phyloP scores from a whole-genome alignment of 2,888 invertebrate genomes.

The Hermaeophaga mercurialis region DNA sequence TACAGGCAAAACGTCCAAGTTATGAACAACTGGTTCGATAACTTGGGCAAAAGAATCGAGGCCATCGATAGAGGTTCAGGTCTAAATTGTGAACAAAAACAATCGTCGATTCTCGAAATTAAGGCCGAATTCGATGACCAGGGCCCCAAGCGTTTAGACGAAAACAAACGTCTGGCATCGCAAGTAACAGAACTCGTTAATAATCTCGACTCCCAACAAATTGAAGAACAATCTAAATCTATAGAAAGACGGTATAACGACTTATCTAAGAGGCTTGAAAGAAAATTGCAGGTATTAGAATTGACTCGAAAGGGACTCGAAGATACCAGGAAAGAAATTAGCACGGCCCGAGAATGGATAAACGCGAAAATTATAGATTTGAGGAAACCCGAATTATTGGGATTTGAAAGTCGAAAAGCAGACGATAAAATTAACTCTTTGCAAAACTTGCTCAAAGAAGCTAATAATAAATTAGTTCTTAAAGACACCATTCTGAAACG shows the following conservation, averaged over 20 bases:
- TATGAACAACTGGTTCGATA: constrained; percentile 82
- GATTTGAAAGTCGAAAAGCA: constrained; percentile 77
- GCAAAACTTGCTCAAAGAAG: constrained; percentile 79
- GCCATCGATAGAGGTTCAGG: constrained; percentile 84
- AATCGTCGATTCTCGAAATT: constrained; percentile 74
- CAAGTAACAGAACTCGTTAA: constrained; percentile 81
- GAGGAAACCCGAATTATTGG: constrained; percentile 70
- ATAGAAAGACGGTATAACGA: constrained; percentile 85
- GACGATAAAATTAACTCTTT: constrained; percentile 75
- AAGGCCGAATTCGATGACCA: constrained; percentile 75
- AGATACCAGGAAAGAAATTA: constrained; percentile 79
- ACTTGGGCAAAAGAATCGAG: constrained; percentile 79
- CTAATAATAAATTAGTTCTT: constrained; percentile 81
- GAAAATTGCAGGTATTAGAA: constrained; percentile 82
- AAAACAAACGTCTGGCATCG: constrained; percentile 71
- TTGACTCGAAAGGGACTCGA: constrained; percentile 84
- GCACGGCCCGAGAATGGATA: constrained; percentile 79
- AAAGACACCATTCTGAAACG: constrained; percentile 84
- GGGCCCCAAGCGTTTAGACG: constrained; percentile 73
- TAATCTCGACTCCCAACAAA: constrained; percentile 87
- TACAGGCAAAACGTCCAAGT: constrained; percentile 77
- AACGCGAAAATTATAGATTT: constrained; percentile 66
- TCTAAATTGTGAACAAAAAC: constrained; percentile 79
- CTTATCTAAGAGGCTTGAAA: constrained; percentile 80
- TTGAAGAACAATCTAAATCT: constrained; percentile 85